Percentiles rank a stretch among this genome's conserved stretches.
These are phyloP conservation scores for Anolis carolinensis DNA, from an alignment of 2,113 vertebrate genomes.

Conservation along the genomic window DNA sequence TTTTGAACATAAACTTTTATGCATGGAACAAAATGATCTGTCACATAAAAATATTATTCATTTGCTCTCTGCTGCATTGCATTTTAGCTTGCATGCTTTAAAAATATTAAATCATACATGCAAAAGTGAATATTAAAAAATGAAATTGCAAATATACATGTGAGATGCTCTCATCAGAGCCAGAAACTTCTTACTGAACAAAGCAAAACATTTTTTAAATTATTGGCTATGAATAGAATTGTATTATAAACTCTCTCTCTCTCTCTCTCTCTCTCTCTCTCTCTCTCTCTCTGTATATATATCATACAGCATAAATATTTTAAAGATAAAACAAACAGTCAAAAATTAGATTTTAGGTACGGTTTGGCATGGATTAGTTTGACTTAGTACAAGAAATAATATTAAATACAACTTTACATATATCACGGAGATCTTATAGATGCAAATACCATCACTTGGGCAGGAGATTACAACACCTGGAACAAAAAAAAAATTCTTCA, in stretches of 20 bases:
- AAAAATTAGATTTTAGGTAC: background rate
- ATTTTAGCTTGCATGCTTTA: constrained; percentile 58
- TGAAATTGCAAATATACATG: background rate
- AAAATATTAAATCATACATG: constrained; percentile 4
- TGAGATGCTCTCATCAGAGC: constrained; percentile 23
- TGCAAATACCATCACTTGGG: background rate
- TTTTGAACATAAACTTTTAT: constrained; percentile 61
- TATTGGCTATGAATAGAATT: background rate
- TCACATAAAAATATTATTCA: constrained; percentile 53
- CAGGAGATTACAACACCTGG: background rate
- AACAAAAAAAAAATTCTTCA: background rate
- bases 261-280: too few species aligned
- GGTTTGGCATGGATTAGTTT: too few species aligned
- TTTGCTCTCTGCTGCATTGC: constrained; percentile 52
- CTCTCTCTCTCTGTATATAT: too few species aligned
- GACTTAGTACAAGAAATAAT: background rate
- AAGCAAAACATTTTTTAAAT: constrained; percentile 33
- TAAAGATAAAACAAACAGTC: background rate
- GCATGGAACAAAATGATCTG: constrained; percentile 58
- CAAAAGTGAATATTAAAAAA: too few species aligned
- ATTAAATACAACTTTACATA: background rate
- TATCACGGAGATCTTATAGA: background rate
- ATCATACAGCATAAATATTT: constrained; percentile 28
- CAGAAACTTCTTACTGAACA: constrained; percentile 45
- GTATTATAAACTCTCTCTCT: background rate